Conservation (phyloP, 2,113 vertebrate species). For the Phalacrocorax brasilianus region DNA sequence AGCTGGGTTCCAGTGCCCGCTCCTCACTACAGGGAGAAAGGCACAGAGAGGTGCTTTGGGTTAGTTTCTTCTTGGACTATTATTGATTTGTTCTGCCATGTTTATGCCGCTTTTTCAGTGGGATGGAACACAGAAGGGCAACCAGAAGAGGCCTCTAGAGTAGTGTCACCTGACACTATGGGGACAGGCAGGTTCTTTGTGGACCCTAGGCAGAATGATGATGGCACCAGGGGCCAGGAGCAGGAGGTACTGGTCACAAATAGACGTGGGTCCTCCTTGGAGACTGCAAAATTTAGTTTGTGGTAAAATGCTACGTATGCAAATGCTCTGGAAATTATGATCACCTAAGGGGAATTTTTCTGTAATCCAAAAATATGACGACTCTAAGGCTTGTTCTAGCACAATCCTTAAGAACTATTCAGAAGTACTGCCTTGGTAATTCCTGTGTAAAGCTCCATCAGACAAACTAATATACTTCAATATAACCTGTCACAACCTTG, state of each 20-base stretch:
- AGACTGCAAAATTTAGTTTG: background rate
- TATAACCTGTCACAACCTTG: background rate
- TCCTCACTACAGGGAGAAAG: background rate
- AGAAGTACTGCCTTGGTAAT: background rate
- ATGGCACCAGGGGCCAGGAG: background rate
- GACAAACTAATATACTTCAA: background rate
- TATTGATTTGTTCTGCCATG: background rate
- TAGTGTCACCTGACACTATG: background rate
- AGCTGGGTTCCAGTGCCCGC: background rate
- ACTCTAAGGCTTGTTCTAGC: background rate
- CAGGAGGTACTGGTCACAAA: background rate
- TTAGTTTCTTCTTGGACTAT: background rate
- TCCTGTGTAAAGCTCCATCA: background rate
- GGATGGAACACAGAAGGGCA: background rate
- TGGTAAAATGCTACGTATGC: background rate
- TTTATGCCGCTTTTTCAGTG: background rate
- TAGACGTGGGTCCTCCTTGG: background rate
- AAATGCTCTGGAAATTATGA: background rate
- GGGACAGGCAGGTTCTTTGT: background rate
- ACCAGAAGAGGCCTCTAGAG: background rate
- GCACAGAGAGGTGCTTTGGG: background rate
- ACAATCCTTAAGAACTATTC: background rate
- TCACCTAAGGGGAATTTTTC: background rate
- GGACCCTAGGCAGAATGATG: background rate
- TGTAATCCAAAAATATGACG: background rate